phyloP scores from a whole-genome alignment of 1,140 invertebrate genomes.

The Ostrea denselamellosa region DNA sequence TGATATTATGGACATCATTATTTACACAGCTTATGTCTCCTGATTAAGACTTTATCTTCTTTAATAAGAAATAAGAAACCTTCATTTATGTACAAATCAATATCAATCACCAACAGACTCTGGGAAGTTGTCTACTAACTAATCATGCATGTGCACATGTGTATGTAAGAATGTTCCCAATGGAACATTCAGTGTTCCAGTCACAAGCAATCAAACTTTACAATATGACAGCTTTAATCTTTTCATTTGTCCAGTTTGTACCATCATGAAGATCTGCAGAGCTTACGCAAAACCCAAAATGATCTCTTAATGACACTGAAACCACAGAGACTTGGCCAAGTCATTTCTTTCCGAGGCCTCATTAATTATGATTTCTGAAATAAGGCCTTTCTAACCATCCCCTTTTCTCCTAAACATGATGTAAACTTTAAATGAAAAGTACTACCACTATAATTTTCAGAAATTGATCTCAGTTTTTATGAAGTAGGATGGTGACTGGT shows the following conservation, averaged over 20 bases:
- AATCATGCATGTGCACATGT: background rate
- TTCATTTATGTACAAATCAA: slow-evolving; percentile 4
- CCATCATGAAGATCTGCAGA: background rate
- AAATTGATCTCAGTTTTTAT: background rate
- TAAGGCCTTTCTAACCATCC: background rate
- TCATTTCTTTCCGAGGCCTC: background rate
- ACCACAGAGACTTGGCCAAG: background rate
- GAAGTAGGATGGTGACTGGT: background rate
- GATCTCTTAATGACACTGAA: background rate
- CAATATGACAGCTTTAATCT: background rate
- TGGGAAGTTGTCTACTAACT: background rate
- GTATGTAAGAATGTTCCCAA: too few relatives aligned
- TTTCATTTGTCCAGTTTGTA: background rate
- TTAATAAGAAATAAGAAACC: background rate
- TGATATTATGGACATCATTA: background rate
- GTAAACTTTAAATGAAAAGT: background rate
- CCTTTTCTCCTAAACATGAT: background rate
- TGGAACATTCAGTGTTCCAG: too few relatives aligned
- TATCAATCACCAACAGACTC: background rate
- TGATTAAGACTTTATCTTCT: background rate
- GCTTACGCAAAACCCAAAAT: background rate
- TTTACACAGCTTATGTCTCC: background rate
- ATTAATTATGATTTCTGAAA: background rate
- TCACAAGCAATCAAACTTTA: background rate
- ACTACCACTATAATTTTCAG: background rate